These are phyloP conservation scores for Ornithoptera alexandrae DNA, from an alignment of 2,888 invertebrate species.

Conservation along the genomic window DNA sequence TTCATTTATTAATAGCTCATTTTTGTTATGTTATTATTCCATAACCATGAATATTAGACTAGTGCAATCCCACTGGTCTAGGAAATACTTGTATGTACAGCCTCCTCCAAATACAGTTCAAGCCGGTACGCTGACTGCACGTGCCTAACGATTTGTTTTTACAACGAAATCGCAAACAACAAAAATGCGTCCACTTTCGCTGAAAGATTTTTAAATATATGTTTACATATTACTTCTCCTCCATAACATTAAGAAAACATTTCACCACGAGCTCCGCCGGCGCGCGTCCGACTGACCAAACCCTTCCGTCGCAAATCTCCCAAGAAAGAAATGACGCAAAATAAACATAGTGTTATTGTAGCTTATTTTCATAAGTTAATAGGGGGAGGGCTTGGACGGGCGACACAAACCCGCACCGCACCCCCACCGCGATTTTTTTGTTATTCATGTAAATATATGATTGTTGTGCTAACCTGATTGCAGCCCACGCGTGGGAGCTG, in stretches of 20 bases:
- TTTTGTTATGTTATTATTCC: too few relatives aligned
- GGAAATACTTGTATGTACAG: too few relatives aligned
- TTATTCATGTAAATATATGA: slow-evolving; percentile 54
- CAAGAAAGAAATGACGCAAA: slow-evolving; percentile 70
- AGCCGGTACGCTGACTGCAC: too few relatives aligned
- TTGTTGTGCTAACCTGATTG: slow-evolving; percentile 40
- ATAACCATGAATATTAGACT: too few relatives aligned
- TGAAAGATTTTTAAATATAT: neutral
- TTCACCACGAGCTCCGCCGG: neutral
- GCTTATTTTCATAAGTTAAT: slow-evolving; percentile 80
- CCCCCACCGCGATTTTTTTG: slow-evolving; percentile 40
- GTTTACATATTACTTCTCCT: neutral
- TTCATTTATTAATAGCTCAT: too few relatives aligned
- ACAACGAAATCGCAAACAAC: too few relatives aligned
- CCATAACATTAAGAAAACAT: neutral
- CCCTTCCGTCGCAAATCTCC: slow-evolving; percentile 56
- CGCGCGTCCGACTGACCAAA: slow-evolving; percentile 16
- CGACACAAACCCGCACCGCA: slow-evolving; percentile 37
- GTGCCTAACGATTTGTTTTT: too few relatives aligned
- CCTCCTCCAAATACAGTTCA: too few relatives aligned
- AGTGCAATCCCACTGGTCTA: too few relatives aligned
- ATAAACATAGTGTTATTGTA: slow-evolving; percentile 79
- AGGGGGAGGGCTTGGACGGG: slow-evolving; percentile 46
- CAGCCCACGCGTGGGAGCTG: slow-evolving; percentile 14
- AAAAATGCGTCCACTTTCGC: too few relatives aligned